Evolutionary conservation across 2,888 invertebrate genomes (phyloP).

Genomic region (Sericinus montela): DNA sequence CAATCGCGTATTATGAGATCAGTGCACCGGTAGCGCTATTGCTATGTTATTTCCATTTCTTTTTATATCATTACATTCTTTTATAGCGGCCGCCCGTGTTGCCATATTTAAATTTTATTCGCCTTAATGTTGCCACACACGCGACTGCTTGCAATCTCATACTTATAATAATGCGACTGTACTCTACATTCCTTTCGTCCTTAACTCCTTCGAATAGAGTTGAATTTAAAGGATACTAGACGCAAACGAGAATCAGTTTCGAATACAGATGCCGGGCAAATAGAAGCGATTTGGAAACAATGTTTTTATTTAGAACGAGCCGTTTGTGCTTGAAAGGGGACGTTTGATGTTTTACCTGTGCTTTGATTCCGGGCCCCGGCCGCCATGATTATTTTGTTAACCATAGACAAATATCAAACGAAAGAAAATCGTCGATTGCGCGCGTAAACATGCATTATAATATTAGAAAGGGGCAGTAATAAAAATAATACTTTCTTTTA

Average conservation of each 20-base stretch:
- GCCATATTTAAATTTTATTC: slow-evolving; percentile 78
- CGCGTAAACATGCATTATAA: slow-evolving; percentile 17
- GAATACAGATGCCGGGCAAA: slow-evolving; percentile 61
- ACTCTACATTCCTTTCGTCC: slow-evolving; percentile 8
- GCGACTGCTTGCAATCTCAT: slow-evolving; percentile 70
- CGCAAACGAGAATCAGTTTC: slow-evolving; percentile 28
- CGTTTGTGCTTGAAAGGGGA: slow-evolving; percentile 52
- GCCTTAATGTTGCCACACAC: slow-evolving; percentile 77
- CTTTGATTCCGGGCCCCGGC: slow-evolving; percentile 54
- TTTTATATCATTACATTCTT: slow-evolving; percentile 66
- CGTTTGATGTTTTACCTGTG: slow-evolving; percentile 66
- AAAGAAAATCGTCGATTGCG: slow-evolving; percentile 3
- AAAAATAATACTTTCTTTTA: slow-evolving; percentile 8
- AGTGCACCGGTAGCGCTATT: slow-evolving; percentile 21
- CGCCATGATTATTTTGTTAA: slow-evolving; percentile 23
- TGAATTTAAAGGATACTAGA: slow-evolving; percentile 18
- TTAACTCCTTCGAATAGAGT: slow-evolving; percentile 32
- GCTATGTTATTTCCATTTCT: slow-evolving; percentile 50
- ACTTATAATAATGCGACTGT: slow-evolving; percentile 50
- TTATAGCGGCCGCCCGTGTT: slow-evolving; percentile 64
- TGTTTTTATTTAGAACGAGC: slow-evolving; percentile 76
- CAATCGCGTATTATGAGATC: too few species aligned
- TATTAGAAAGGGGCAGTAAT: slow-evolving; percentile 9
- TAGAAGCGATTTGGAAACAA: slow-evolving; percentile 72
- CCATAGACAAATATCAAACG: slow-evolving; percentile 13